A percentile compares a stretch with the other conserved stretches of the same genome.
Conservation (phyloP, 2,888 invertebrate species). For the Trachelus troglodyta region DNA sequence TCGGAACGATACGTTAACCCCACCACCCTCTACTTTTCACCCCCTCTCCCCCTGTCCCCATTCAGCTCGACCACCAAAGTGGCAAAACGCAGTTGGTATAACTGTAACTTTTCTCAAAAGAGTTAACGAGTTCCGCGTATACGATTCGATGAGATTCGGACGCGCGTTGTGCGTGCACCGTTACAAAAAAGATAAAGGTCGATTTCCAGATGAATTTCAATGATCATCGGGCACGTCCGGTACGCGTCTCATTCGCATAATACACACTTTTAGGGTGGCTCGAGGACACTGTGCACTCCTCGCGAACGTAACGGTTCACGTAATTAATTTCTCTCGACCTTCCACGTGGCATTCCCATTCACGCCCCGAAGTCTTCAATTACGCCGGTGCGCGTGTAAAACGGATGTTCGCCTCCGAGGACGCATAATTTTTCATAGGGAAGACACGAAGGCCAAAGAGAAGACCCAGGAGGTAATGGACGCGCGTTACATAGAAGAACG, state of each 20-base stretch:
- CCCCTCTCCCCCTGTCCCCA: neutral
- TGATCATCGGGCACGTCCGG: neutral
- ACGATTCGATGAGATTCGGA: neutral
- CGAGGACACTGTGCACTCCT: neutral
- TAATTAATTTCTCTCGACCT: conserved; percentile 49
- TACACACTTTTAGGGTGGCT: neutral
- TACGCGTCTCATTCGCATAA: neutral
- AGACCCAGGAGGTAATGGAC: neutral
- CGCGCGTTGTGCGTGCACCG: conserved; percentile 33
- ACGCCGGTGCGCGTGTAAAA: conserved; percentile 45
- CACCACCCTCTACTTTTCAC: conserved; percentile 6
- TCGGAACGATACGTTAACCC: neutral
- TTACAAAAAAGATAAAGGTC: conserved; percentile 9
- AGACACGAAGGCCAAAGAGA: neutral
- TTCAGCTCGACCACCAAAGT: neutral
- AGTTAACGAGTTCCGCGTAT: neutral
- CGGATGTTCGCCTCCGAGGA: conserved; percentile 54
- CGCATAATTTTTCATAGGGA: conserved; percentile 53
- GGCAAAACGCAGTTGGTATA: neutral
- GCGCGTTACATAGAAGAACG: conserved; percentile 1
- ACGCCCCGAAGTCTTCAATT: conserved; percentile 54
- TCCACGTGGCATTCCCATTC: conserved; percentile 54
- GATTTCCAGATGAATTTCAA: neutral
- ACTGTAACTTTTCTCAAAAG: neutral
- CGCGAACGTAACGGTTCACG: conserved; percentile 38